A percentile compares a stretch with the other conserved stretches of the same genome.
phyloP scores from a whole-genome alignment of 2,888 invertebrate species.

The Drosophila helvetica region DNA sequence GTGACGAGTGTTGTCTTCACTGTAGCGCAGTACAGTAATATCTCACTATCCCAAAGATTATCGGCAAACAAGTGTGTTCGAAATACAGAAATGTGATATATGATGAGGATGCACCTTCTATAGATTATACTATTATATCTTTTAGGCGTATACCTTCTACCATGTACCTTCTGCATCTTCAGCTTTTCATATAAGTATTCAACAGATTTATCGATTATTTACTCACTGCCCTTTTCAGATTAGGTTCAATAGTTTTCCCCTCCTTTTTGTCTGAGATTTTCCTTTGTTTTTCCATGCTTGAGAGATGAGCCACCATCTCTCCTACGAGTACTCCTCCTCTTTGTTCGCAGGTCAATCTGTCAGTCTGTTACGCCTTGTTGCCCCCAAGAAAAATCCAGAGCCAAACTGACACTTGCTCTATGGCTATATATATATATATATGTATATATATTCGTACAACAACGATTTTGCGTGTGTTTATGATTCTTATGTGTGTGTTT shows the following conservation, averaged over 20 bases:
- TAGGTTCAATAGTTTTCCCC: neutral
- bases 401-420: slow-evolving; percentile 28
- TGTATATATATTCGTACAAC: neutral
- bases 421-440: slow-evolving; percentile 1
- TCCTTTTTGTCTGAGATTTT: neutral
- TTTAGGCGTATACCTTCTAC: too few species aligned
- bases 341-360: neutral
- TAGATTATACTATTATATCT: too few species aligned
- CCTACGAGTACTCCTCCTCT: neutral
- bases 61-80: too few species aligned
- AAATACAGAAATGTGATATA: too few species aligned
- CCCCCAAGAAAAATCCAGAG: neutral
- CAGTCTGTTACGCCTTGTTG: neutral
- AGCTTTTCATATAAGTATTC: too few species aligned
- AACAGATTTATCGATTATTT: neutral
- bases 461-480: slow-evolving; percentile 12
- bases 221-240: neutral
- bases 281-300: neutral
- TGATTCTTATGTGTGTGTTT: neutral
- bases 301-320: neutral
- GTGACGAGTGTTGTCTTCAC: too few species aligned
- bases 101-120: too few species aligned
- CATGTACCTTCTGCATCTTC: too few species aligned
- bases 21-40: too few species aligned
- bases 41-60: too few species aligned